Evolutionary conservation across 2,888 invertebrate species (phyloP), one percentile per base, ranked within the genome.

Genomic region (Priapulus caudatus): DNA sequence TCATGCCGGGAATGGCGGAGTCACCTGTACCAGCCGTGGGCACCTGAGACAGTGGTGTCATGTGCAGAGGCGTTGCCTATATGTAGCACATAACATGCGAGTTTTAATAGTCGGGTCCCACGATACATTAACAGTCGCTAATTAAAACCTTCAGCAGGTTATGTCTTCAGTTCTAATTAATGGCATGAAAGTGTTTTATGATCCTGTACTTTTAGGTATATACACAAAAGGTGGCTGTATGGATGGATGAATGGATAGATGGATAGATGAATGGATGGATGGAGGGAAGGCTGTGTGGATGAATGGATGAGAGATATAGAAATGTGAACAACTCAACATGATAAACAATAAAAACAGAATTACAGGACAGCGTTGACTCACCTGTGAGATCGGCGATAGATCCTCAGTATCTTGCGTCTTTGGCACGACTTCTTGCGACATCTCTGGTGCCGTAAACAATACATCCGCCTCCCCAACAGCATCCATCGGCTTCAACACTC

Each of bases 331-430:
- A n/a, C n/a, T n/a, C n/a, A n/a, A n/a, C n/a, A n/a, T n/a, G n/a
- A n/a, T n/a, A n/a, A n/a, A n/a, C n/a, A n/a, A n/a, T n/a, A n/a
- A n/a, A n/a, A n/a, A n/a, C n/a, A n/a, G n/a, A n/a, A n/a, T n/a
- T n/a, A 66, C 23, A 68, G 62, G 1, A 53, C 65, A 65, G 56
- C 67, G 64, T 3, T 69, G 70, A 1, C 67, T 68, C 4, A 63
- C 66, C 59, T 70, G 70, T 52, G 68, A 68, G 56, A 70, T 65
- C 16, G 70, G 70, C 0, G 69, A 69, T 48, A 68, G 61, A 52
- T 68, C 68, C 2, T 66, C 65, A 59, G 65, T 68, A 23, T 62
- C 62, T 19, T 66, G 62, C 2, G 65, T 65, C 2, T 59, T 60
- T 20, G 47, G 45, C 21, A 48, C 54, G 5, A 45, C 49, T 15